phyloP scores from a whole-genome alignment of 1,140 invertebrate species.

The Plectrocnemia conspersa region DNA sequence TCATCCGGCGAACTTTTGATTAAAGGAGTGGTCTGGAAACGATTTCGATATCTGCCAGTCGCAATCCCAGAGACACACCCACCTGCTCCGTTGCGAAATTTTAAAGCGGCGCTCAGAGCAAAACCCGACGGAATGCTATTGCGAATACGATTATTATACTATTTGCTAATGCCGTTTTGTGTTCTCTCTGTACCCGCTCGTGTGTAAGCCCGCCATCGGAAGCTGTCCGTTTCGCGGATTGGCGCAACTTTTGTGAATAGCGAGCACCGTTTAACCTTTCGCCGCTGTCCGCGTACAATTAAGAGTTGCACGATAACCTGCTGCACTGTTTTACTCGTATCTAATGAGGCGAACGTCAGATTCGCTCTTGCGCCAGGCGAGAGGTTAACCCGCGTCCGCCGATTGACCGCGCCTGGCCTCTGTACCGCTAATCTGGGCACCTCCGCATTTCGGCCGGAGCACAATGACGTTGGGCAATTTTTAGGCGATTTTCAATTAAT shows the following conservation, averaged over 20 bases:
- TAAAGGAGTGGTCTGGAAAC: constrained; percentile 9
- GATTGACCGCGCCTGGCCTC: background rate
- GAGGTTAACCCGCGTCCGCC: no score
- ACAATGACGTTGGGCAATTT: background rate
- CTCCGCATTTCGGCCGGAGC: constrained; percentile 2
- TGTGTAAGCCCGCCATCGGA: constrained; percentile 2
- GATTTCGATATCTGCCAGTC: constrained; percentile 14
- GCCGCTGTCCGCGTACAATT: background rate
- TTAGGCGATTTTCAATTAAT: no score
- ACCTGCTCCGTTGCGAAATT: constrained; percentile 33
- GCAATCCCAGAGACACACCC: constrained; percentile 29
- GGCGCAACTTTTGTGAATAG: background rate
- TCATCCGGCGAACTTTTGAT: background rate
- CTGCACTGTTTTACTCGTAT: no score
- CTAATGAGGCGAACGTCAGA: no score
- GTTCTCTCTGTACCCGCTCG: background rate
- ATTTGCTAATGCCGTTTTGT: constrained; percentile 32
- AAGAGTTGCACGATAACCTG: no score
- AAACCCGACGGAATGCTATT: constrained; percentile 33
- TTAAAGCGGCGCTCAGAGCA: constrained; percentile 27
- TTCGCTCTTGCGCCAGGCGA: no score
- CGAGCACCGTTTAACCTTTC: background rate
- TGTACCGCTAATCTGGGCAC: background rate
- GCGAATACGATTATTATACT: constrained; percentile 31
- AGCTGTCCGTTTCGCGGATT: constrained; percentile 2